These are phyloP conservation scores for Phyllotreta cruciferae DNA, from an alignment of 2,888 invertebrate species.

Conservation along the genomic window DNA sequence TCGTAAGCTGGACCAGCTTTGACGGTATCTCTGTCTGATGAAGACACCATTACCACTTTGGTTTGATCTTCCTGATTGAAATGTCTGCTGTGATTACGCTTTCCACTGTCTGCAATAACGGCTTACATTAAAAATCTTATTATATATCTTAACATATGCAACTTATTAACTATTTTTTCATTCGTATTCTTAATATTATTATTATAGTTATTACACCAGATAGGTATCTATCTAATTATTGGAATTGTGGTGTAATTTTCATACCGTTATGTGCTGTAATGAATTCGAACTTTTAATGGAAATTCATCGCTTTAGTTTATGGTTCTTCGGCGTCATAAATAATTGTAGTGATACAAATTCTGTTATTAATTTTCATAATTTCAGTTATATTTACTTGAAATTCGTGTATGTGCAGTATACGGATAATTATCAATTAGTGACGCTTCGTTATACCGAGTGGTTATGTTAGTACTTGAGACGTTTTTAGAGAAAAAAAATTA, in stretches of 20 bases:
- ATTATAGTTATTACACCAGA: no score
- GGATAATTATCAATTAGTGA: no score
- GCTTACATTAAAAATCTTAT: conserved; percentile 17
- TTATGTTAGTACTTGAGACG: no score
- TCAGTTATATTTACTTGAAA: not conserved
- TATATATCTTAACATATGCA: not conserved
- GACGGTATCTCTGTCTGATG: conserved; percentile 56
- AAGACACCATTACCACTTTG: conserved; percentile 58
- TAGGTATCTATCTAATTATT: no score
- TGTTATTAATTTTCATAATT: conserved; percentile 12
- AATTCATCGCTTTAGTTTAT: conserved; percentile 8
- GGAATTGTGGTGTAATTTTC: conserved; percentile 9
- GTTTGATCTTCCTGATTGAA: conserved; percentile 56
- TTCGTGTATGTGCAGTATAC: no score
- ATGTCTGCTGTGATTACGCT: conserved; percentile 57
- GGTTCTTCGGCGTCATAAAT: not conserved
- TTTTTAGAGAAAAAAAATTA: no score
- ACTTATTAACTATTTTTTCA: no score
- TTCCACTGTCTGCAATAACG: conserved; percentile 57
- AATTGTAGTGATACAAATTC: conserved; percentile 11
- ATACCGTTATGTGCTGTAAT: conserved; percentile 3
- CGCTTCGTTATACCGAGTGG: no score
- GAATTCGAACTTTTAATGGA: conserved; percentile 9
- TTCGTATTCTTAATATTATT: not conserved
- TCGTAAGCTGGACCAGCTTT: conserved; percentile 52